Evolutionary conservation across 1,140 invertebrate species (phyloP).

Genomic region (Eulimnadia texana): DNA sequence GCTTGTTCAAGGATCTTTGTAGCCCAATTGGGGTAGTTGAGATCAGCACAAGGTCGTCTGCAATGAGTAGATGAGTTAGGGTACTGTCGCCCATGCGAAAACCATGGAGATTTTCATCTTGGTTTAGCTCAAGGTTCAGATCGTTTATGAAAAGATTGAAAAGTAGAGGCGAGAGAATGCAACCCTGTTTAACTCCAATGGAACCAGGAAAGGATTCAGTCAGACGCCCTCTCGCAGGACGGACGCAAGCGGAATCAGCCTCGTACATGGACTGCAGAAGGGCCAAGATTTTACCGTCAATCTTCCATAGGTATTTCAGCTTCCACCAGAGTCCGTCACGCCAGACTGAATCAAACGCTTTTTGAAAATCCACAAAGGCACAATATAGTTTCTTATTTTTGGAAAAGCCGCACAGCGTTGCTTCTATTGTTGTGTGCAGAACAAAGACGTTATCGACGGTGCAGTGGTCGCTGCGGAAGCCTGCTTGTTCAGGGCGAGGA

Average conservation of each 20-base stretch:
- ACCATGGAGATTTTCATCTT: too few species aligned
- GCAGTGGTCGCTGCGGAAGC: not conserved
- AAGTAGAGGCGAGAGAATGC: not conserved
- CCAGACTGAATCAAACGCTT: not conserved
- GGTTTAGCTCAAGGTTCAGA: too few species aligned
- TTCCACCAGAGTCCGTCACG: not conserved
- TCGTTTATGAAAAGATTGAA: too few species aligned
- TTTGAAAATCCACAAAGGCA: not conserved
- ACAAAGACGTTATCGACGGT: not conserved
- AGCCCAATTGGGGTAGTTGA: too few species aligned
- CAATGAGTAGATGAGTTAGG: too few species aligned
- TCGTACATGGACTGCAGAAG: not conserved
- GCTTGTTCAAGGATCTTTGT: too few species aligned
- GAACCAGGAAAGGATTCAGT: not conserved
- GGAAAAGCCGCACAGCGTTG: not conserved
- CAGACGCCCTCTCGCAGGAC: not conserved
- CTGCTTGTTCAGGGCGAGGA: not conserved
- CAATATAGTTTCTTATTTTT: not conserved
- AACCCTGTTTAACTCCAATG: not conserved
- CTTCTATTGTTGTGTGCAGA: not conserved
- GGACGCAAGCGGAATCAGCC: not conserved
- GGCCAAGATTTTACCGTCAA: not conserved
- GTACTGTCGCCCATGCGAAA: too few species aligned
- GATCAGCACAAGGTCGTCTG: too few species aligned
- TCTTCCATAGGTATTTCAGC: not conserved